Evolutionary conservation across 1,140 invertebrate genomes (phyloP), one percentile per base, ranked within the genome.

Genomic region (Cotesia glomerata): DNA sequence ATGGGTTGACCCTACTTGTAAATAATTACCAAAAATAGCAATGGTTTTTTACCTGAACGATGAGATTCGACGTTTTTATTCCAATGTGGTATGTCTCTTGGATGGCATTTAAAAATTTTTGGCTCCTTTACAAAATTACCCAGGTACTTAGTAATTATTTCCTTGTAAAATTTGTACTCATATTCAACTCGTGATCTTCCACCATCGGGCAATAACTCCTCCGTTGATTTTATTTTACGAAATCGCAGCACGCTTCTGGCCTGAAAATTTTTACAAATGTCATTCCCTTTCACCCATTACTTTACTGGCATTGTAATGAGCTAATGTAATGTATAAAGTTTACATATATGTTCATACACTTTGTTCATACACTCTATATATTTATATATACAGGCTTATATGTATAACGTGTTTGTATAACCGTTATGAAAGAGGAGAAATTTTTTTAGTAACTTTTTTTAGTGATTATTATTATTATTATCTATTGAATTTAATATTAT

Each of bases 131-230:
- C 68, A 71, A 76, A 89, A 35, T 35, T 61, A 9, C 77, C 79
- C 54, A 89, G 78, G 67, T 88, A 81, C 26, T 80, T 82, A 58
- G 80, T 82, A 80, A 89, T 85, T 16, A 88, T 77, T 73, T 80
- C 67, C 49, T 76, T 83, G 65, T 81, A 82, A 77, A 88, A 89
- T 45, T 82, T 77, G n/a, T 82, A 79, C 75, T 88, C 84, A 26
- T 83, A 79, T 34, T 80, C 76, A 9, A 84, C 77, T 69, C 81
- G 81, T 64, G 76, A 74, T 63, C 78, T 52, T 70, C 81, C 80
- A 69, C 72, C 78, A 56, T 84, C 80, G 26, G 68, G 64, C 45
- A 71, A 63, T 49, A 72, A 36, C 65, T 80, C 76, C 8, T 66
- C 75, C 7, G 77, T 66, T 11, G 72, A 54, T 59, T 52, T 51